phyloP scores from a whole-genome alignment of 2,888 invertebrate species.

The Drosophila tanythrix region DNA sequence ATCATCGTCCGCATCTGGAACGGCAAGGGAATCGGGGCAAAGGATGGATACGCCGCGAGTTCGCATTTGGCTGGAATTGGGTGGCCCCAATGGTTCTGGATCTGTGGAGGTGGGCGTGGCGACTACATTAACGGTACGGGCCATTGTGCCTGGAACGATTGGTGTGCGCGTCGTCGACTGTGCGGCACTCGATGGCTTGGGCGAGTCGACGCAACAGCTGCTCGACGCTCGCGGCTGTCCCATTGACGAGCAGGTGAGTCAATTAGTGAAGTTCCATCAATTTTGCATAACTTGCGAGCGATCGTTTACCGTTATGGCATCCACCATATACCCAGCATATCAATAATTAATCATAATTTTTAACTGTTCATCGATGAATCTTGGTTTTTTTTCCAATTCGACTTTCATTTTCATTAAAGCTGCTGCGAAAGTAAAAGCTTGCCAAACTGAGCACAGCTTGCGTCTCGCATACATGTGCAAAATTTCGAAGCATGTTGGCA shows the following conservation, averaged over 20 bases:
- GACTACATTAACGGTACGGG: conserved; percentile 87
- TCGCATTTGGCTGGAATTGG: conserved; percentile 90
- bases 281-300: conserved; percentile 50
- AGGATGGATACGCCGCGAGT: conserved; percentile 86
- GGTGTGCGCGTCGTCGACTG: conserved; percentile 91
- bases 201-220: conserved; percentile 90
- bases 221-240: conserved; percentile 91
- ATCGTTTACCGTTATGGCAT: conserved; percentile 30
- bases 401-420: conserved; percentile 49
- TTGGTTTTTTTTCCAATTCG: conserved; percentile 4
- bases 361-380: conserved; percentile 5
- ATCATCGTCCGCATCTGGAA: conserved; percentile 27
- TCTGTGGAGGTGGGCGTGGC: conserved; percentile 90
- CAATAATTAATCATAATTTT: conserved; percentile 44
- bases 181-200: conserved; percentile 91
- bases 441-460: neutral
- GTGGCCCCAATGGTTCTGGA: conserved; percentile 86
- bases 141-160: conserved; percentile 87
- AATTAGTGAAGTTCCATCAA: neutral
- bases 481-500: conserved; percentile 35
- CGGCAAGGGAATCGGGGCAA: conserved; percentile 34
- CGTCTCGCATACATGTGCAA: neutral
- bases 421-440: conserved; percentile 45
- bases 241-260: conserved; percentile 87
- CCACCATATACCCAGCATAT: conserved; percentile 4